These are phyloP conservation scores for Desoria tigrina DNA, from an alignment of 2,888 invertebrate genomes.

Conservation along the genomic window DNA sequence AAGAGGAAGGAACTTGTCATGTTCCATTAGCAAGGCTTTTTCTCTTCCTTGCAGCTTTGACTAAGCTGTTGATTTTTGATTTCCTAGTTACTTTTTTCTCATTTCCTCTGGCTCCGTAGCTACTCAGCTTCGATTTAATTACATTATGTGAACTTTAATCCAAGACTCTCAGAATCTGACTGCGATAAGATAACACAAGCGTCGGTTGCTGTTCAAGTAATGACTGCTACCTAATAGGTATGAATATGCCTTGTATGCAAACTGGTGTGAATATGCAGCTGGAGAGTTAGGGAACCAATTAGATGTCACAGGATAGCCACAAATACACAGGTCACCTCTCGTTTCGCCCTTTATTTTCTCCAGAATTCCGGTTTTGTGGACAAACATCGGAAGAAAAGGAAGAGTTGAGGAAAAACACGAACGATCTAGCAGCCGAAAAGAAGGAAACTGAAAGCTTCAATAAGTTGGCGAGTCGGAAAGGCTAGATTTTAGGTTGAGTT, in stretches of 20 bases:
- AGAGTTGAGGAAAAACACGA: constrained; percentile 42
- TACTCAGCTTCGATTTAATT: not conserved
- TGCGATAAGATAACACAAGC: not conserved
- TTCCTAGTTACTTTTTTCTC: constrained; percentile 15
- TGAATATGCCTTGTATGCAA: not conserved
- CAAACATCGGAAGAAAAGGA: constrained; percentile 14
- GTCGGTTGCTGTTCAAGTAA: not conserved
- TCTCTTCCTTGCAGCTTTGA: not conserved
- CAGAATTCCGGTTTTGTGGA: constrained; percentile 19
- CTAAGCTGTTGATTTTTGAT: constrained; percentile 21
- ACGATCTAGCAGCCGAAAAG: constrained; percentile 42
- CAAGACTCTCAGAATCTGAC: not conserved
- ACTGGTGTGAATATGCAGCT: not conserved
- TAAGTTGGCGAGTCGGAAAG: constrained; percentile 34
- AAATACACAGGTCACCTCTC: constrained; percentile 22
- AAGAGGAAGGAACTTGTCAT: constrained; percentile 20
- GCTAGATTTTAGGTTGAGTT: constrained; percentile 19
- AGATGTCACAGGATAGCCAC: constrained; percentile 35
- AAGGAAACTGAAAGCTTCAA: constrained; percentile 42
- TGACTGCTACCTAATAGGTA: not conserved
- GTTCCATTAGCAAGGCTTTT: constrained; percentile 13
- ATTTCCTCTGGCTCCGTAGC: not conserved
- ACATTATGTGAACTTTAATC: constrained; percentile 1
- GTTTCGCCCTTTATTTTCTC: constrained; percentile 22
- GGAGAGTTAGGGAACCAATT: constrained; percentile 32